These are phyloP conservation scores for Eospalax fontanierii DNA, from an alignment of 2,797 vertebrate species.

Conservation along the genomic window DNA sequence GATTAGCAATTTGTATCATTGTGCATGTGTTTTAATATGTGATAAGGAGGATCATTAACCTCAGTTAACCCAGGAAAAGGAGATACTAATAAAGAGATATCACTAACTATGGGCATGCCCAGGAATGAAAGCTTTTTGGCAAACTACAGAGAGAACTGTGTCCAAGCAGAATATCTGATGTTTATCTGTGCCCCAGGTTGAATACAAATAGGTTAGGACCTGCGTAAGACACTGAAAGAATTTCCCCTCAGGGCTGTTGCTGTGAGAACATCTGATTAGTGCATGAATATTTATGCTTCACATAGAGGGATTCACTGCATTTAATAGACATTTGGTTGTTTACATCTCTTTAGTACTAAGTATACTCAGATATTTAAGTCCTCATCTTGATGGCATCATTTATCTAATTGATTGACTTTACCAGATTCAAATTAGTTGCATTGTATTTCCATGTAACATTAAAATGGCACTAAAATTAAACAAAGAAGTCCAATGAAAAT, in stretches of 20 bases:
- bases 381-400: slow-evolving; percentile 10
- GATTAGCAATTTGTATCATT: neutral
- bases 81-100: slow-evolving; percentile 21
- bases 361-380: slow-evolving; percentile 51
- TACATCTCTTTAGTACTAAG: slow-evolving; percentile 47
- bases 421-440: slow-evolving; percentile 16
- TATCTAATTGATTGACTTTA: slow-evolving; percentile 48
- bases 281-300: slow-evolving; percentile 45
- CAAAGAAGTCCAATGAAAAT: neutral
- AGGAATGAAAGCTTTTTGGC: slow-evolving; percentile 69
- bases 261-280: neutral
- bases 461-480: slow-evolving; percentile 20
- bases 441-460: slow-evolving; percentile 26
- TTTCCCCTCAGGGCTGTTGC: slow-evolving; percentile 53
- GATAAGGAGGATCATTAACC: slow-evolving; percentile 49
- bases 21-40: neutral
- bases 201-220: slow-evolving; percentile 70
- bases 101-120: slow-evolving; percentile 13
- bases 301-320: neutral
- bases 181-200: slow-evolving; percentile 49
- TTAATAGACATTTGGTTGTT: slow-evolving; percentile 41
- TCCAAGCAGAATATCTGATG: slow-evolving; percentile 57
- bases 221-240: slow-evolving; percentile 68
- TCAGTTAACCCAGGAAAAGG: slow-evolving; percentile 51
- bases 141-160: slow-evolving; percentile 19